A percentile compares a stretch with the other conserved stretches of the same genome.
Evolutionary conservation across 1,140 invertebrate species (phyloP).

Genomic region (Heterodera schachtii): DNA sequence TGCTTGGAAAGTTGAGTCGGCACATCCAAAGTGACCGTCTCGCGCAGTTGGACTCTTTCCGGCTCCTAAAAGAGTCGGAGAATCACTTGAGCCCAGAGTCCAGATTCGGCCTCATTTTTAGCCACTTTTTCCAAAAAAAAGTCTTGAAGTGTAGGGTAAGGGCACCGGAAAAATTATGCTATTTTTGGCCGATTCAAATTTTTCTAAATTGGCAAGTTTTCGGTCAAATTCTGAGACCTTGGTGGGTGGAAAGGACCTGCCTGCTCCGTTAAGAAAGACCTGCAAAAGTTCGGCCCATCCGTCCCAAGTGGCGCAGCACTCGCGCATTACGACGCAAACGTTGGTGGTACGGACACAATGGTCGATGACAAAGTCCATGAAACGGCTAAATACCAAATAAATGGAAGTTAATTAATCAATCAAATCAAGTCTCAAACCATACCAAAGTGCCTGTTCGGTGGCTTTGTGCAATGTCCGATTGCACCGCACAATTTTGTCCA

Average conservation of each 20-base stretch:
- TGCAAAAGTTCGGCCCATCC: constrained; percentile 50
- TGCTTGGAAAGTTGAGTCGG: constrained; percentile 39
- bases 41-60: constrained; percentile 29
- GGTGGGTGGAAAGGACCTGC: too few species aligned
- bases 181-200: too few species aligned
- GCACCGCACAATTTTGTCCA: constrained; percentile 40
- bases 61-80: constrained; percentile 20
- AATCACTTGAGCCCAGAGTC: too few species aligned
- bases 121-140: too few species aligned
- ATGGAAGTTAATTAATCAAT: background rate
- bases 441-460: constrained; percentile 51
- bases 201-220: too few species aligned
- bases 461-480: constrained; percentile 45
- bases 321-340: constrained; percentile 19
- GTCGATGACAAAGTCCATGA: constrained; percentile 48
- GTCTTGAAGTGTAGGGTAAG: too few species aligned
- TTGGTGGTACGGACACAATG: constrained; percentile 32
- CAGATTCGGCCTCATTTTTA: too few species aligned
- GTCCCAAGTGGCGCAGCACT: constrained; percentile 24
- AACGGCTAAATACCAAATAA: constrained; percentile 43
- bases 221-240: too few species aligned
- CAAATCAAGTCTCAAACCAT: background rate
- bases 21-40: constrained; percentile 28
- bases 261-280: background rate
- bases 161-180: too few species aligned